Percentiles rank a stretch among this genome's conserved stretches.
Conservation (phyloP, 2,113 vertebrate species). For the Pipa parva region DNA sequence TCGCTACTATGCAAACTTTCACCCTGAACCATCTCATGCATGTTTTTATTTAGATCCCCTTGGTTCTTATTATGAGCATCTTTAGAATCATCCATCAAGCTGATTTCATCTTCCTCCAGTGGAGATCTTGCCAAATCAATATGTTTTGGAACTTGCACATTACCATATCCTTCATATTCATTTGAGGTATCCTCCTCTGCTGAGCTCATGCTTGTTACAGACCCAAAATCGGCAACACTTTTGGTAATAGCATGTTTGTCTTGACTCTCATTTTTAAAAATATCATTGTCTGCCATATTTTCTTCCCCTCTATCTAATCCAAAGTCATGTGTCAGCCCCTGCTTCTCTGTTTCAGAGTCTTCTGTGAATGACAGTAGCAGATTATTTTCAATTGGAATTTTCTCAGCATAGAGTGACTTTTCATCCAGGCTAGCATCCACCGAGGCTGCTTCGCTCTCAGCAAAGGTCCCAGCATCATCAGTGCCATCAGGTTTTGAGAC, state of each 20-base stretch:
- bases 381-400: constrained; percentile 46
- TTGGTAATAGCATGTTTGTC: constrained; percentile 41
- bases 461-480: constrained; percentile 55
- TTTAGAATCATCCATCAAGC: neutral
- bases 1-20: too few relatives aligned
- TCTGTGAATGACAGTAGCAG: constrained; percentile 43
- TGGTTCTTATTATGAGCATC: constrained; percentile 14
- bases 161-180: neutral
- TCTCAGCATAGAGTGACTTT: constrained; percentile 52
- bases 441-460: constrained; percentile 51
- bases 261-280: neutral
- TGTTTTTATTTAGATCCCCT: neutral
- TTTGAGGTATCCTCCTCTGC: neutral
- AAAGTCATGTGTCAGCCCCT: constrained; percentile 27
- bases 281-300: neutral
- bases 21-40: neutral
- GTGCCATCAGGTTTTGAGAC: constrained; percentile 53
- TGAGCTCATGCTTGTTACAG: neutral
- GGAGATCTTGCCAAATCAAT: neutral
- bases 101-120: neutral
- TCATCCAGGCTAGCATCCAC: constrained; percentile 56
- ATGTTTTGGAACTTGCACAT: constrained; percentile 1
- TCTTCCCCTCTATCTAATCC: constrained; percentile 10
- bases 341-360: constrained; percentile 44
- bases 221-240: constrained; percentile 27